phyloP scores from a whole-genome alignment of 2,888 invertebrate genomes.

The Callinectes sapidus region DNA sequence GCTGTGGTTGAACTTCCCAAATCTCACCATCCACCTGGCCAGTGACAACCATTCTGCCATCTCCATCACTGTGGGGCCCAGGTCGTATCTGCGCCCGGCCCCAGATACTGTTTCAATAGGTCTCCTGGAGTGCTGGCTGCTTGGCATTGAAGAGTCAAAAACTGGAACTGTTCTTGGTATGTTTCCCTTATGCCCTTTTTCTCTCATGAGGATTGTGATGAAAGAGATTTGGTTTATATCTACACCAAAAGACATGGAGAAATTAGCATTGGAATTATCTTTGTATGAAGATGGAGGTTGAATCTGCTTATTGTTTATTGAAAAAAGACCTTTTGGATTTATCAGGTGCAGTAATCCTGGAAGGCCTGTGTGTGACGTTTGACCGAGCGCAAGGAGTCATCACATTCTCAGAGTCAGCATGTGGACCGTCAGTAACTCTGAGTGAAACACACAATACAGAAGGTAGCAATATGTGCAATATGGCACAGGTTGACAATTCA shows the following conservation, averaged over 20 bases:
- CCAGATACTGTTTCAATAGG: not conserved
- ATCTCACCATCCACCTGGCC: conserved; percentile 70
- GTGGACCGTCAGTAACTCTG: conserved; percentile 63
- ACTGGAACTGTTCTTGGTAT: conserved; percentile 67
- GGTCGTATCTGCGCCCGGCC: conserved; percentile 64
- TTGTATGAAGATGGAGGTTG: too few species aligned
- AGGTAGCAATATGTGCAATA: conserved; percentile 31
- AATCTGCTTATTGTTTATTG: not conserved
- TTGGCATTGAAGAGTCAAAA: conserved; percentile 64
- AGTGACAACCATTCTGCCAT: conserved; percentile 59
- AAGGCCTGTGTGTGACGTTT: conserved; percentile 70
- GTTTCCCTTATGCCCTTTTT: not conserved
- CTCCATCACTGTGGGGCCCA: conserved; percentile 55
- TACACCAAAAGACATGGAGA: too few species aligned
- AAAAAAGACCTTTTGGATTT: not conserved
- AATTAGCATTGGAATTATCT: too few species aligned
- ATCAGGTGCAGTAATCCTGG: conserved; percentile 66
- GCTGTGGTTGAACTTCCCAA: conserved; percentile 73
- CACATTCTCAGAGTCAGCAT: conserved; percentile 59
- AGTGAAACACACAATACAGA: conserved; percentile 32
- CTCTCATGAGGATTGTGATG: not conserved
- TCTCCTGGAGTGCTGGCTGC: conserved; percentile 61
- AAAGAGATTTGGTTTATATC: too few species aligned
- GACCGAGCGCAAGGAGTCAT: conserved; percentile 56
- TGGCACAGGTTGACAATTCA: too few species aligned